Evolutionary conservation across 1,140 invertebrate species (phyloP), one percentile per base, ranked within the genome.

Genomic region (Pseudomyrmex dendroicus): DNA sequence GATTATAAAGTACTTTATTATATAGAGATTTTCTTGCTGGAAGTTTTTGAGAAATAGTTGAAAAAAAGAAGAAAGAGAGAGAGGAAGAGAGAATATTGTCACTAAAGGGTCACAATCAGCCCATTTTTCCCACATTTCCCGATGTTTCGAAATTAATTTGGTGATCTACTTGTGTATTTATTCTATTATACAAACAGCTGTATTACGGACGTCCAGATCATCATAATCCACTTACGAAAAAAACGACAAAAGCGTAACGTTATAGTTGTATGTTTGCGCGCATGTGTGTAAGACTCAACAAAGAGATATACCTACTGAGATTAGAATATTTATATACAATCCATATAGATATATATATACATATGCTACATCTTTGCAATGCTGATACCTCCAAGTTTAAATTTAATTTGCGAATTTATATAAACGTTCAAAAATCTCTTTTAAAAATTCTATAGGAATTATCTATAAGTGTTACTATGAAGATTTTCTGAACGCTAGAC

Each of bases 1-100:
- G 20, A 77, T 80, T 80, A 35, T 35, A 80, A 80, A 80, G 54
- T 80, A 80, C 70, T 80, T 80, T 80, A 80, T 80, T 61, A 22
- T 80, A 80, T 54, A 77, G 20, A 78, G 70, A 5, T 70, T 70
- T 20, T 80, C 66, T 80, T 68, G 46, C 46, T 8, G 9, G 15
- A 25, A 76, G 35, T 35, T 35, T 35, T 35, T 35, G 35, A 35
- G 35, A 35, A 35, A 35, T 35, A 35, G 35, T 35, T 35, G 35
- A 35, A 4, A 4, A 35, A 35, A 35, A 35, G 35, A 35, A 35
- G 25, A 25, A 4, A 25, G 25, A 25, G 25, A 25, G 25, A 35
- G 35, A 15, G 15, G 4, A 35, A 35, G 35, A 35, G 35, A 44
- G 12, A 25, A 73, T 46, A 64, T 35, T 57, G n/a, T 46, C 63